Evolutionary conservation across 2,113 vertebrate genomes (phyloP).

Genomic region (Larimichthys polyactis): DNA sequence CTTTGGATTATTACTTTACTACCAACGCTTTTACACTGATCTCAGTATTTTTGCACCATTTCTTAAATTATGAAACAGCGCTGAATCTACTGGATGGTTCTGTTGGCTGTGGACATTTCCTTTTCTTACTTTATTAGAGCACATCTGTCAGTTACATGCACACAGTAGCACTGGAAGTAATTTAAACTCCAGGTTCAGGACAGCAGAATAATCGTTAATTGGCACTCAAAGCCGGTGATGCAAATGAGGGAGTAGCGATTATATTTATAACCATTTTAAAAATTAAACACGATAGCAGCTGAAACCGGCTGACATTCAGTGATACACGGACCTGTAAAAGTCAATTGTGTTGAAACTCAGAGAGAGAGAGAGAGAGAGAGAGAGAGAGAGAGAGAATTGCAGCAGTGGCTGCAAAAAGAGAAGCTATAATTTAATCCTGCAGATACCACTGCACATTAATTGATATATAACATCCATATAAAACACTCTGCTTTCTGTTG

Average conservation of each 20-base stretch:
- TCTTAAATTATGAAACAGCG: constrained; percentile 1
- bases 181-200: constrained; percentile 8
- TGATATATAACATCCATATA: constrained; percentile 15
- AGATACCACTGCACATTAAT: constrained; percentile 29
- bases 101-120: neutral
- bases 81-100: neutral
- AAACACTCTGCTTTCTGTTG: neutral
- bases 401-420: constrained; percentile 16
- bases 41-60: neutral
- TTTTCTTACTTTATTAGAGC: neutral
- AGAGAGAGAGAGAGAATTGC: neutral
- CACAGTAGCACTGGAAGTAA: neutral
- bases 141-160: constrained; percentile 25
- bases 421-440: constrained; percentile 39
- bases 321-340: constrained; percentile 42
- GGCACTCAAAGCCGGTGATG: constrained; percentile 26
- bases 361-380: neutral
- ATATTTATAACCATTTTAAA: constrained; percentile 56
- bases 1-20: neutral
- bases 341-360: constrained; percentile 14
- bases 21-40: neutral
- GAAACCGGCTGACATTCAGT: constrained; percentile 48
- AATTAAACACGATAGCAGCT: constrained; percentile 42
- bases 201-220: constrained; percentile 45
- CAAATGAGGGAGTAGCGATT: constrained; percentile 26